Base-by-base conservation (phyloP, 2,797 vertebrate genomes). In the Pseudochaenichthys georgianus region DNA sequence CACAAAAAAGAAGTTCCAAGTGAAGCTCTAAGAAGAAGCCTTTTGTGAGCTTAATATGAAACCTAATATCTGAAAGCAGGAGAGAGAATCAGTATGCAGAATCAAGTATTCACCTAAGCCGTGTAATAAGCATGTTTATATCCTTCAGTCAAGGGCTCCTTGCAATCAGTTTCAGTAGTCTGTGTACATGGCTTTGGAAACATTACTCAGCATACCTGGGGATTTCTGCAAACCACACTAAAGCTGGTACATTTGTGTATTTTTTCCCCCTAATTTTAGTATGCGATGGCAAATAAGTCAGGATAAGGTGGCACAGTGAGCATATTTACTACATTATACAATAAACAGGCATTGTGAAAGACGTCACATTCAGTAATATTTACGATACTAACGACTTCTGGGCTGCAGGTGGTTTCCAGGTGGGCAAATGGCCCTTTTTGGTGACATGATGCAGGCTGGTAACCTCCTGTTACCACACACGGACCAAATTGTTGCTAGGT, bases 21-120 rank as follows among this genome's bases (percentile, higher is more conserved):
- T 28, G 21, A 13, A 72, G 15, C n/a, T 13, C 5, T 28, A 21
- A 46, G 54, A 74, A 77, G 77, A 78, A 41, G 19, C 42, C 48
- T 72, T 80, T 82, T 85, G 52, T 84, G 43, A 50, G 50, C 31
- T 67, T 60, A 55, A 74, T 11, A 55, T 15, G 45, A 84, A 72
- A 81, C 31, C 70, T 59, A 46, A 75, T 81, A 75, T 75, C 46
- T 80, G 19, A 72, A 51, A 66, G 46, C 47, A 58, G 23, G 34
- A 19, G 31, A 68, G 23, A 11, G 21, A n/a, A 31, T 65, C 16
- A 38, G 53, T 9, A 38, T 38, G 8, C 11, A 38, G 34, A 38
- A 38, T 38, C 34, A 34, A 9, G 34, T 38, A 7, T 38, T 38
- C 34, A 38, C 6, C 34, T 38, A 7, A 38, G 34, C 34, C 8